A percentile compares a stretch with the other conserved stretches of the same genome.
These are phyloP conservation scores for Podarcis raffonei DNA, from an alignment of 2,113 vertebrate species.

Conservation along the genomic window DNA sequence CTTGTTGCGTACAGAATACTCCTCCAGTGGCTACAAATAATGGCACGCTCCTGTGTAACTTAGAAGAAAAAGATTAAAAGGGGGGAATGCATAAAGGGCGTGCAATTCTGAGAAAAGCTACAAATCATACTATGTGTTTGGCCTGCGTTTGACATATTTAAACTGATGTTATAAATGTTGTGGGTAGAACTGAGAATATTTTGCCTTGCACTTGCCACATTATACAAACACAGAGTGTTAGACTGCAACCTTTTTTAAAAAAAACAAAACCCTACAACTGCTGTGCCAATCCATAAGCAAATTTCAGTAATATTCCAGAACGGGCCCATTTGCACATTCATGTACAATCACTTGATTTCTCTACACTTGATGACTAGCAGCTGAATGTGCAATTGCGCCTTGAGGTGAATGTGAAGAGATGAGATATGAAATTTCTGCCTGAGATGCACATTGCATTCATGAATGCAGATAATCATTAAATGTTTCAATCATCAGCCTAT, in stretches of 20 bases:
- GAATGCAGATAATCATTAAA: neutral
- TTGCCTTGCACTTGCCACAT: neutral
- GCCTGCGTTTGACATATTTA: neutral
- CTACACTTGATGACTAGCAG: neutral
- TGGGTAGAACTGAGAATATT: neutral
- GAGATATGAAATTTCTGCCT: neutral
- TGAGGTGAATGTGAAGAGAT: neutral
- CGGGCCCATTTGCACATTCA: neutral
- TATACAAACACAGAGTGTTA: neutral
- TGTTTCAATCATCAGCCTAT: neutral
- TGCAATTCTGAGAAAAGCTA: neutral
- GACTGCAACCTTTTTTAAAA: neutral
- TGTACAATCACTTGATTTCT: neutral
- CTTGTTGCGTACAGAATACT: neutral
- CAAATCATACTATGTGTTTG: neutral
- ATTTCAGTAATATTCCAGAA: neutral
- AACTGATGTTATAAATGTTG: conserved; percentile 8
- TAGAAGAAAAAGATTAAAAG: neutral
- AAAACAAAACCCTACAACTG: neutral
- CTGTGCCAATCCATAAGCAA: neutral
- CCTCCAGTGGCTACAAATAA: neutral
- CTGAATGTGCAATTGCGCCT: neutral
- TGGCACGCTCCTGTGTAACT: neutral
- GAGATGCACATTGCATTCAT: neutral
- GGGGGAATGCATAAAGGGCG: neutral